Base-by-base conservation (phyloP, 2,113 vertebrate genomes). In the Brevimyrus niger region DNA sequence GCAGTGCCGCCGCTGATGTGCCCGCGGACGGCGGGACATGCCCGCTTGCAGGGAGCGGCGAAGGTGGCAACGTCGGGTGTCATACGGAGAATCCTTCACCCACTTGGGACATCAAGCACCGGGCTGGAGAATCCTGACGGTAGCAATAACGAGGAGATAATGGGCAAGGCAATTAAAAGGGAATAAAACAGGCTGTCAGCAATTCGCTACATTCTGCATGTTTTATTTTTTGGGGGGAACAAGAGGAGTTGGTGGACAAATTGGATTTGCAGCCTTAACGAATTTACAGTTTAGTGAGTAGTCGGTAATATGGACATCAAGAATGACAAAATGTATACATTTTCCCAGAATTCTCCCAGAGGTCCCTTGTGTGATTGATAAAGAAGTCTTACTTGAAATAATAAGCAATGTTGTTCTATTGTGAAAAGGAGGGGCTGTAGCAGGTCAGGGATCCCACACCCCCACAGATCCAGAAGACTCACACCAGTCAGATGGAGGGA, bases 1-100 rank as follows among this genome's bases (percentile, higher is more conserved):
- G 69, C 69, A 0, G n/a, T 93, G 95, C 95, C 94, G 94, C 94
- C 94, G 95, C 95, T 94, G 95, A 94, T 92, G 93, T 46, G 44
- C 42, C 35, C 93, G 91, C 94, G 93, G 94, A 94, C 93, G 94
- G 94, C 73, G 91, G 92, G 92, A 91, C 93, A 92, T 92, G 84
- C 73, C 51, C 93, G 93, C 93, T 95, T 92, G 92, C 65, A 48
- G 69, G 73, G 42, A 69, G n/a, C 17, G 4, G 65, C 44, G 17
- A 50, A 88, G 53, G 53, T 85, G 89, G 88, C 15, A 46, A 5
- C 51, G 55, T 4, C 61, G 3, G 55, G 53, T 90, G 51, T 88
- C 89, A 82, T 15, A 73, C 11, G n/a, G 87, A 48, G 87, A 88
- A 88, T 88, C 88, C 46, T 31, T 80, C 65, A 80, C 13, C 88